Evolutionary conservation across 2,888 invertebrate genomes (phyloP).

Genomic region (Tenthredo livida): DNA sequence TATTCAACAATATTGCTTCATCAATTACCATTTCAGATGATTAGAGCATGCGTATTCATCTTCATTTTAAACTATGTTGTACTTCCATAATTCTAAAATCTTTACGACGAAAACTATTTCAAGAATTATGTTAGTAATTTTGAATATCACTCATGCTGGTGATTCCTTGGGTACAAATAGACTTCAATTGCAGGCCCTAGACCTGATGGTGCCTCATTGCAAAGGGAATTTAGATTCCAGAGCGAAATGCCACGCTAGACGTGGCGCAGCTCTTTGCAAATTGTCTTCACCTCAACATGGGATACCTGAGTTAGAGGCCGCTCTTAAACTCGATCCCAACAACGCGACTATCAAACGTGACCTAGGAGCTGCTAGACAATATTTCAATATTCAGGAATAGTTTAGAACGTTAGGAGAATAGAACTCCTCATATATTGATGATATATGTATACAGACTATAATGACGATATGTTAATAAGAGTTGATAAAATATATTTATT

Average conservation of each 20-base stretch:
- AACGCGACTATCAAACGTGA: slow-evolving; percentile 83
- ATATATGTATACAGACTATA: slow-evolving; percentile 16
- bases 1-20: slow-evolving; percentile 38
- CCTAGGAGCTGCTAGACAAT: slow-evolving; percentile 72
- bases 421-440: background rate
- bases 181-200: slow-evolving; percentile 83
- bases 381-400: slow-evolving; percentile 58
- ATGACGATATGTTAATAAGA: background rate
- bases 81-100: background rate
- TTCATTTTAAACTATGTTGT: background rate
- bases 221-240: slow-evolving; percentile 86
- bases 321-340: slow-evolving; percentile 84
- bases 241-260: slow-evolving; percentile 86
- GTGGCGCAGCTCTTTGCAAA: slow-evolving; percentile 87
- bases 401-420: background rate
- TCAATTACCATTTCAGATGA: background rate
- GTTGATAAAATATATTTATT: no score
- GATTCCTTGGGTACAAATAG: background rate
- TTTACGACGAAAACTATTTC: background rate
- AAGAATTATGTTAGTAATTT: background rate
- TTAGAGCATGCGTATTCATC: background rate
- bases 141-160: background rate
- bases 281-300: slow-evolving; percentile 86
- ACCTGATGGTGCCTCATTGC: slow-evolving; percentile 87
- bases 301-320: slow-evolving; percentile 87